Conservation (phyloP, 2,888 invertebrate genomes). For the Apotomis capreana region DNA sequence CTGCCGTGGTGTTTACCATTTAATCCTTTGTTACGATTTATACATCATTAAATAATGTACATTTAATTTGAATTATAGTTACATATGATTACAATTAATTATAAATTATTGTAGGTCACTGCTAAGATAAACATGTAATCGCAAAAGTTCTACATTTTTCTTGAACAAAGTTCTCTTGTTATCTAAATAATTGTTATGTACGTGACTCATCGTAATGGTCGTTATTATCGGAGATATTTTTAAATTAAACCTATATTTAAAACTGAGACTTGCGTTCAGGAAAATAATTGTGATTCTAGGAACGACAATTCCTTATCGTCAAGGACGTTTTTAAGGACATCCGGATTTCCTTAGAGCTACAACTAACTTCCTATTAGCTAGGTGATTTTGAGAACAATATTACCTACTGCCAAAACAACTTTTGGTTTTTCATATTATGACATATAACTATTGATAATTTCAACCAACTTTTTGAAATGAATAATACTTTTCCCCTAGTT, state of each 20-base stretch:
- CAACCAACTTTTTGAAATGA: no score
- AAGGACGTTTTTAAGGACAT: background rate
- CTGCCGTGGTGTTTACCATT: background rate
- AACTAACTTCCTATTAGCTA: background rate
- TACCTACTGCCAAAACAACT: no score
- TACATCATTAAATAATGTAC: slow-evolving; percentile 1
- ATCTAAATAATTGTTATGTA: background rate
- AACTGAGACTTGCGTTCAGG: background rate
- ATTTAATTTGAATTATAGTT: background rate
- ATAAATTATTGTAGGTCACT: background rate
- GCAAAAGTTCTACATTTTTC: background rate
- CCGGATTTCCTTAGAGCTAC: slow-evolving; percentile 3
- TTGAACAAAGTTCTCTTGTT: background rate
- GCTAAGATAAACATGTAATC: background rate
- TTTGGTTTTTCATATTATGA: no score
- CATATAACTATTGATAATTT: no score
- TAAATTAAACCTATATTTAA: background rate
- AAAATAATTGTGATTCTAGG: slow-evolving; percentile 8
- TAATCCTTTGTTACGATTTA: background rate
- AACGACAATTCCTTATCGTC: background rate
- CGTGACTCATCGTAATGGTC: background rate
- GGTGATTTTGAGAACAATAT: no score
- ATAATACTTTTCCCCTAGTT: no score
- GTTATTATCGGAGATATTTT: background rate
- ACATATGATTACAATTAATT: no score